These are phyloP conservation scores for Macropis europaea DNA, from an alignment of 2,888 invertebrate species.

Conservation along the genomic window DNA sequence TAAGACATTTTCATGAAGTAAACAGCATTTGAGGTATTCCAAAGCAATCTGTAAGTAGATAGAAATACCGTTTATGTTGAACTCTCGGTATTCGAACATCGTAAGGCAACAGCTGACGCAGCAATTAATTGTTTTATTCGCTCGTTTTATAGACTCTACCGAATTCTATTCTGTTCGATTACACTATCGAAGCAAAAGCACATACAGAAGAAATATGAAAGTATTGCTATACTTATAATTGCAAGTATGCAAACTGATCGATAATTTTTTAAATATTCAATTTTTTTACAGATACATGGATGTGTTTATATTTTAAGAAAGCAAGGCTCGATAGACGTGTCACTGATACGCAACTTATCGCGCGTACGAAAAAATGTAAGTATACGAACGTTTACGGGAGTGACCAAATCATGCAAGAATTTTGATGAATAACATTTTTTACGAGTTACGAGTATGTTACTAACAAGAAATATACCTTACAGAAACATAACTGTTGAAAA, in stretches of 20 bases:
- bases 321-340: not conserved
- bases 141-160: not conserved
- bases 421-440: not conserved
- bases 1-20: too few relatives aligned
- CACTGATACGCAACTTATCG: not conserved
- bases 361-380: not conserved
- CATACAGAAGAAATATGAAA: not conserved
- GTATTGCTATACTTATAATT: too few relatives aligned
- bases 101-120: slow-evolving; percentile 16
- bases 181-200: not conserved
- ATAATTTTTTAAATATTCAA: too few relatives aligned
- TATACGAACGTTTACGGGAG: not conserved
- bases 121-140: slow-evolving; percentile 9
- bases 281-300: not conserved
- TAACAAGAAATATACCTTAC: not conserved
- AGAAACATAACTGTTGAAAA: too few relatives aligned
- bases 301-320: not conserved
- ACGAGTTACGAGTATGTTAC: too few relatives aligned
- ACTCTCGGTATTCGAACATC: not conserved
- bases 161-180: not conserved
- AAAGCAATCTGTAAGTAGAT: not conserved
- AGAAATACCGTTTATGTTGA: not conserved
- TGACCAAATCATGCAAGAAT: not conserved
- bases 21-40: too few relatives aligned
- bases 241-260: too few relatives aligned